Percentiles rank a stretch among this genome's conserved stretches.
phyloP scores from a whole-genome alignment of 1,140 invertebrate species.

The Rhopalosiphum padi region DNA sequence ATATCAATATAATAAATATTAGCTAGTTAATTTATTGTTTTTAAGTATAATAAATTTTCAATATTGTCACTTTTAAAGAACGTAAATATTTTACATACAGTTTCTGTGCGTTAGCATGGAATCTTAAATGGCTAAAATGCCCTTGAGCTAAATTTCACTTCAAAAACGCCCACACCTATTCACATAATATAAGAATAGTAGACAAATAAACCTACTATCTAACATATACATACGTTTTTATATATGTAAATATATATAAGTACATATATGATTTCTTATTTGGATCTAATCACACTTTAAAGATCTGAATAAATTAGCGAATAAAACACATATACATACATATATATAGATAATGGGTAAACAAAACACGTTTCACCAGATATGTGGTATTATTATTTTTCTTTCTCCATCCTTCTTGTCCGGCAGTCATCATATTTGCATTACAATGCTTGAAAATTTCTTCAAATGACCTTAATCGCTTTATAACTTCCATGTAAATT shows the following conservation, averaged over 20 bases:
- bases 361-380: conserved; percentile 52
- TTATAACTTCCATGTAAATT: not conserved
- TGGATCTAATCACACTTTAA: conserved; percentile 21
- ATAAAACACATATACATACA: not conserved
- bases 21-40: not conserved
- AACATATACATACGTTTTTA: not conserved
- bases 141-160: conserved; percentile 44
- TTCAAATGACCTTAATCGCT: not conserved
- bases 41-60: not conserved
- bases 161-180: not conserved
- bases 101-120: not conserved
- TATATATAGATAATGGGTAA: not conserved
- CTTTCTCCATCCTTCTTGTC: not conserved
- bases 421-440: not conserved
- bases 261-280: conserved; percentile 7
- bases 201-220: not conserved
- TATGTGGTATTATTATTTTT: not conserved
- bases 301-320: conserved; percentile 29
- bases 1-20: not conserved
- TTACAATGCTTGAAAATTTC: not conserved
- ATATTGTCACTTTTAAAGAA: not conserved
- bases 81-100: not conserved
- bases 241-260: not conserved
- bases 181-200: not conserved
- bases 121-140: not conserved